Evolutionary conservation across 2,113 vertebrate species (phyloP), one percentile per base, ranked within the genome.

Genomic region (Hippocampus comes): DNA sequence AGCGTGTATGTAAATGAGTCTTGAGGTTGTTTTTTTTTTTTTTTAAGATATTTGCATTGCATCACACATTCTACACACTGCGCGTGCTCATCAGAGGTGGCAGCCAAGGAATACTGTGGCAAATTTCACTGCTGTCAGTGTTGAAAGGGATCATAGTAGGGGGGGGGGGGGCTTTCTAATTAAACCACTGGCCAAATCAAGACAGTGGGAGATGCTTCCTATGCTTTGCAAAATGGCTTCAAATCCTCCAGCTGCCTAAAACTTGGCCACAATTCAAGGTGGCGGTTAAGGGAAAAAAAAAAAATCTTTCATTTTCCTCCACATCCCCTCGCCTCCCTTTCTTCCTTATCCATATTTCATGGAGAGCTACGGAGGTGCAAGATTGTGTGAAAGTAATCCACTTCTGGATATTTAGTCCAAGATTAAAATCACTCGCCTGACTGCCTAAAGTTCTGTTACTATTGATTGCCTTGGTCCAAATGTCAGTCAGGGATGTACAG

Each of bases 261-360:
- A 87, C 88, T 88, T 86, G 69, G 61, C 73, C 69, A 82, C 73
- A 74, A 86, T 87, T 68, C 60, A 80, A 82, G 77, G 74, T 85
- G 81, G 75, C 73, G 84, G 25, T 25, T 25, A 25, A 25, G 25
- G 25, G 25, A 25, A 25, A 90, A 90, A 25, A 90, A 90, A 92
- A 84, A 90, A 92, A 85, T 82, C 81, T 84, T 91, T 90, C 88
- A 89, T 91, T 91, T 91, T 90, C 90, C 86, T 34, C 3, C 12
- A 27, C 43, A 10, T 9, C 46, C 42, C 42, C 64, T n/a, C 91
- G 88, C 85, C 81, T 75, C 84, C 78, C 72, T 77, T 81, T 68
- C 79, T 74, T 65, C 82, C 89, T 92, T 90, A 93, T 94, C 90
- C 92, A 94, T 94, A 93, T 94, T 94, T 92, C 91, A 93, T 93